Evolutionary conservation across 2,113 vertebrate genomes (phyloP), one percentile per base, ranked within the genome.

Genomic region (Gobio gobio): DNA sequence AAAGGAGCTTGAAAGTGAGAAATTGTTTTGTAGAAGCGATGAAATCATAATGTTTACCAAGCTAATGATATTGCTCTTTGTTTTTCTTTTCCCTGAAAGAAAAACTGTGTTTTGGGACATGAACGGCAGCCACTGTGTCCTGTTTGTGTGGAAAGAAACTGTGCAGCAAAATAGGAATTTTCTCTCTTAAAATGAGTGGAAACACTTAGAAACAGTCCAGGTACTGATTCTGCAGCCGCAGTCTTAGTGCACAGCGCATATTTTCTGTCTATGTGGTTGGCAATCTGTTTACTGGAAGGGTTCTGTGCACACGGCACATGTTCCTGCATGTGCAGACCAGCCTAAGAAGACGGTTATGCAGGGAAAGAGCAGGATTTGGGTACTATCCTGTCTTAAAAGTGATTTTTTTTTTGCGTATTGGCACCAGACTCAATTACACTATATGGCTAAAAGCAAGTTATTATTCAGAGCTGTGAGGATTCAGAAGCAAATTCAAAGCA

Each of bases 221-320:
- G 90, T 90, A 93, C 90, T 94, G 93, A 93, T 93, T 92, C 89
- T 36, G 87, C 87, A 89, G 91, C 86, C 86, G 86, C 86, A 87
- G 91, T 91, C 87, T 66, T 88, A 89, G 91, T 87, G 90, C 89
- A 88, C 88, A 91, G 93, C 91, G 90, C 92, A 94, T 94, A 93
- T 93, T 94, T 95, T 94, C 93, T 93, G 90, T 91, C 90, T 92
- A 89, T 93, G 94, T 75, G 92, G 93, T 95, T 92, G 90, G 91
- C 93, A 92, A 87, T 93, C 90, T 94, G 93, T 94, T 94, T 93
- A 94, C 93, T 94, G 91, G 92, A 94, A 92, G 91, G 83, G 88
- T 89, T 92, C 84, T 90, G 91, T 86, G 87, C 83, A 84, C 58
- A 3, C 82, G 70, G 90, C 93, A 94, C 93, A 93, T 94, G 93